A percentile compares a stretch with the other conserved stretches of the same genome.
These are phyloP conservation scores for Sebastiscus tertius DNA, from an alignment of 2,797 vertebrate genomes.

Conservation along the genomic window DNA sequence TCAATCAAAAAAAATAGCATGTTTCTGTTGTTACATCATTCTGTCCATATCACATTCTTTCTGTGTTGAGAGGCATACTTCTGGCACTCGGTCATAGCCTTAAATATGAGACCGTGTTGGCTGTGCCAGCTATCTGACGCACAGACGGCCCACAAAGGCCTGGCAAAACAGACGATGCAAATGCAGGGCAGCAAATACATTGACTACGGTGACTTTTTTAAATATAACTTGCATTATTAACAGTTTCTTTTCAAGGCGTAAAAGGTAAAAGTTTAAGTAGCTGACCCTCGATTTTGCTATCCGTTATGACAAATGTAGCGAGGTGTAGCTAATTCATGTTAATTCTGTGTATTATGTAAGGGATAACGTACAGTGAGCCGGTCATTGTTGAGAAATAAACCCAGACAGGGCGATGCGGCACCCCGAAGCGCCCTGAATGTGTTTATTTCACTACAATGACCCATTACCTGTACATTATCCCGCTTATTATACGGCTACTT, in stretches of 20 bases:
- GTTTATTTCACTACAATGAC: too few relatives aligned
- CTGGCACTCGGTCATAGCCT: conserved; percentile 8
- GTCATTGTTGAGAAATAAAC: too few relatives aligned
- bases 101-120: conserved; percentile 13
- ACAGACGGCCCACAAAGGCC: not conserved
- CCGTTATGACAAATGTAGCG: too few relatives aligned
- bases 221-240: not conserved
- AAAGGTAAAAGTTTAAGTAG: rapidly evolving
- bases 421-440: too few relatives aligned
- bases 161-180: not conserved
- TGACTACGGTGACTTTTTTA: not conserved
- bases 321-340: too few relatives aligned
- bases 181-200: not conserved
- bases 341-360: too few relatives aligned
- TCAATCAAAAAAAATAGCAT: not conserved
- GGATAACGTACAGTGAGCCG: too few relatives aligned
- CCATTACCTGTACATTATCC: too few relatives aligned
- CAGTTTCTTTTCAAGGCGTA: not conserved
- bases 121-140: not conserved
- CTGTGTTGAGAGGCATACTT: conserved; percentile 15
- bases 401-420: too few relatives aligned
- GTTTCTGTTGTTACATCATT: conserved; percentile 24
- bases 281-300: too few relatives aligned
- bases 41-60: not conserved
- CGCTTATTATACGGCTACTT: rapidly evolving